Base-by-base conservation (phyloP, 1,140 invertebrate species). In the Oedothorax gibbosus region DNA sequence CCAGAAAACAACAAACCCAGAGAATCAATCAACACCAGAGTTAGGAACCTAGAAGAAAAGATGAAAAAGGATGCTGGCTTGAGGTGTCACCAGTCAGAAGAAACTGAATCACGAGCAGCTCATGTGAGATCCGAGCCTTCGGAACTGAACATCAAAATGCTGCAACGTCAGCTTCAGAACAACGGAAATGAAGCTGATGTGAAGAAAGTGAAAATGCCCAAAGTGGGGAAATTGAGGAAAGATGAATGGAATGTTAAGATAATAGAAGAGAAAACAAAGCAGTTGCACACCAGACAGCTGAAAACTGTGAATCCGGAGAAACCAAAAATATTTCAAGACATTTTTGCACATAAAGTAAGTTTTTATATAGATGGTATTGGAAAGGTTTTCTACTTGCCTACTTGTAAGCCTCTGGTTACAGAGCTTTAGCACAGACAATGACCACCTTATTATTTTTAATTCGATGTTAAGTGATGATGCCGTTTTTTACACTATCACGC, bases 241-340 rank as follows among this genome's bases (percentile, higher is more conserved):
- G 95, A 93, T 64, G 96, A 98, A 90, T 98, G 96, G 96, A 97
- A 97, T 90, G 93, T 97, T 6, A 94, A 95, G 89, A 92, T 95
- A 88, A 82, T 86, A 88, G 95, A 96, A 87, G 97, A 97, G 91
- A 85, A 86, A 51, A 73, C 75, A 8, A 84, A 79, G 21, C 68
- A 86, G 21, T 72, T 56, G 54, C 72, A 57, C 49, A 66, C 20
- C 56, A 18, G n/a, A 15, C 62, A 51, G 15, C 12, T 60, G 50
- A 84, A 84, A 49, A 60, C n/a, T 54, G 15, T 77, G 51, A 56
- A 20, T 21, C 14, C 57, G 53, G 62, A 83, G 12, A 84, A 79
- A 53, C 73, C 79, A 60, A 81, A 72, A 49, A 50, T 86, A 64
- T 62, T 62, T 49, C 57, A 85, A 77, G 84, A 82, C 64, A 87